These are phyloP conservation scores for Eira barbara DNA, from an alignment of 2,113 vertebrate genomes.

Conservation along the genomic window DNA sequence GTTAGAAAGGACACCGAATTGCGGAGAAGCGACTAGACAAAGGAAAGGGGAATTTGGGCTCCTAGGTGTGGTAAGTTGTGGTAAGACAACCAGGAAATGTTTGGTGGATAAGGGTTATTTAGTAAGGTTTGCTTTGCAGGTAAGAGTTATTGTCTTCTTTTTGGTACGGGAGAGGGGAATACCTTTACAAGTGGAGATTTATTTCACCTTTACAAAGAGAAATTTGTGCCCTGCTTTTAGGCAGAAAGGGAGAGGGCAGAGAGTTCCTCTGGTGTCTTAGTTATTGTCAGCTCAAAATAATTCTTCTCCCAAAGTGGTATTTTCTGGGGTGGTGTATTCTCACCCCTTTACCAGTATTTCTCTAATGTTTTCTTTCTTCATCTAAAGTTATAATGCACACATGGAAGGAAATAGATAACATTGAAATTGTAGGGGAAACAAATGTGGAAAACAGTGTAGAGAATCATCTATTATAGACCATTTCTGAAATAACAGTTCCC, in stretches of 20 bases:
- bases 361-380: conserved; percentile 23
- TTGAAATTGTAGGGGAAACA: conserved; percentile 28
- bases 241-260: background rate
- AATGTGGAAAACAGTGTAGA: background rate
- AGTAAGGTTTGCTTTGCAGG: background rate
- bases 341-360: background rate
- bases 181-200: background rate
- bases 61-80: background rate
- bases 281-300: background rate
- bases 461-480: background rate
- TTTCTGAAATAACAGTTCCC: conserved; percentile 66
- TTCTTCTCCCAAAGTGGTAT: background rate
- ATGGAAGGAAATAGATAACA: background rate
- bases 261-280: background rate
- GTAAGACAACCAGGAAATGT: background rate
- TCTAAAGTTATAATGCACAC: conserved; percentile 1
- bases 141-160: background rate
- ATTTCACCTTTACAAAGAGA: background rate
- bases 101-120: background rate
- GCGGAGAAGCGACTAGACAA: background rate
- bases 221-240: background rate
- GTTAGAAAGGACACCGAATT: background rate
- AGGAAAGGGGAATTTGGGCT: background rate
- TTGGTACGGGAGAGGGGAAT: background rate
- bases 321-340: background rate